A percentile compares a stretch with the other conserved stretches of the same genome.
Evolutionary conservation across 2,888 invertebrate species (phyloP).

Genomic region (Lepidochitona cinerea): DNA sequence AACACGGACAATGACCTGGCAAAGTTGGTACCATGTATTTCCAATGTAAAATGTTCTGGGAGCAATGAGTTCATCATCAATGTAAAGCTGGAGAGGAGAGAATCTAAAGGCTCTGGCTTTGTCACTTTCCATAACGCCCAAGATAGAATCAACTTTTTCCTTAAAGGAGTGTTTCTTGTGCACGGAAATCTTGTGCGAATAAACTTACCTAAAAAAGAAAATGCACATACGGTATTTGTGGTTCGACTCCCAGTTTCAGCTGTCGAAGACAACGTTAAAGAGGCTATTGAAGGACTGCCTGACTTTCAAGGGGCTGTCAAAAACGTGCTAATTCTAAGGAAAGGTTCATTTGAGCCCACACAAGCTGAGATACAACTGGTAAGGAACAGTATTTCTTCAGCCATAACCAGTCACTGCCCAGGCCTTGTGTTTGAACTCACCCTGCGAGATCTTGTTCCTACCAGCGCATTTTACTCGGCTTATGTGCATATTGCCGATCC

Average conservation of each 20-base stretch:
- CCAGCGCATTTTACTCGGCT: conserved; percentile 29
- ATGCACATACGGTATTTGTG: conserved; percentile 11
- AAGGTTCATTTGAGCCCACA: neutral
- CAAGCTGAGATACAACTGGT: neutral
- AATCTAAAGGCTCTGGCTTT: conserved; percentile 43
- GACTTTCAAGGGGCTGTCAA: neutral
- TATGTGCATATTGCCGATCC: conserved; percentile 38
- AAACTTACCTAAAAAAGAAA: conserved; percentile 9
- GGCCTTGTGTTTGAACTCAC: neutral
- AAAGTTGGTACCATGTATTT: neutral
- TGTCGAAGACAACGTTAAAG: conserved; percentile 28
- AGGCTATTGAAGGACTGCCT: neutral
- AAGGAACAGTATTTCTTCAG: no score
- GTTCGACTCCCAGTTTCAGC: conserved; percentile 20
- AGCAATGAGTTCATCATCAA: conserved; percentile 19
- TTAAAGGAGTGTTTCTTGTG: neutral
- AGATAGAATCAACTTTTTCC: conserved; percentile 16
- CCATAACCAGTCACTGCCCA: no score
- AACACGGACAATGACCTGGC: neutral
- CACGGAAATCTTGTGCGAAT: conserved; percentile 1
- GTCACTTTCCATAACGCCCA: conserved; percentile 32
- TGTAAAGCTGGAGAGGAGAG: conserved; percentile 47
- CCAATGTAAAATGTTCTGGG: neutral
- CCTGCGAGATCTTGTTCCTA: neutral
- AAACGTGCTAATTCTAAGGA: neutral